phyloP scores from a whole-genome alignment of 2,113 vertebrate species.

The Myrmophylax atrothorax region DNA sequence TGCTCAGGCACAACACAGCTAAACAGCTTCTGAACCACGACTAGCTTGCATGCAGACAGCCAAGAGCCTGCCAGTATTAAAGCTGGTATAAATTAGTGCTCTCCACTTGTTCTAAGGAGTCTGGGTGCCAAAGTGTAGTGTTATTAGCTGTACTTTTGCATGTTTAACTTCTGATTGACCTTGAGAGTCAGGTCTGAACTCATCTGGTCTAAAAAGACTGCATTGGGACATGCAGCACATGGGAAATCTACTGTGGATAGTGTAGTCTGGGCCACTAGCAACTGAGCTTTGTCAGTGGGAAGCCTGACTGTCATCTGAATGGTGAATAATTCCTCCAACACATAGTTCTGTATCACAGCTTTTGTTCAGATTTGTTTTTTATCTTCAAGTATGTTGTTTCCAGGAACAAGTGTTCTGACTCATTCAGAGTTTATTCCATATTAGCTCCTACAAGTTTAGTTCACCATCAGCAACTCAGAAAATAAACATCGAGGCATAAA shows the following conservation, averaged over 20 bases:
- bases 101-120: neutral
- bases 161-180: neutral
- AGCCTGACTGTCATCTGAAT: neutral
- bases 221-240: neutral
- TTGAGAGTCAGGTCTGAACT: neutral
- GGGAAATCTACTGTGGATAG: rapidly evolving
- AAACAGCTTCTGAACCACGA: neutral
- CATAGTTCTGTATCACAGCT: neutral
- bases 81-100: neutral
- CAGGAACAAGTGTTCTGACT: neutral
- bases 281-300: neutral
- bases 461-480: neutral
- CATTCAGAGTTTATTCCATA: neutral
- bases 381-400: neutral
- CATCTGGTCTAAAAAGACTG: neutral
- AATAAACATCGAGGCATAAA: neutral
- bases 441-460: neutral
- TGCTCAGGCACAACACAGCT: neutral
- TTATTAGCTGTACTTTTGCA: neutral
- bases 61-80: neutral
- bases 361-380: neutral
- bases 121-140: neutral
- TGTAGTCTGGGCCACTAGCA: neutral
- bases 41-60: neutral
- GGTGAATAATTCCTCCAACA: neutral